Evolutionary conservation across 2,113 vertebrate species (phyloP), one percentile per base, ranked within the genome.

Genomic region (Lucifuga dentata): DNA sequence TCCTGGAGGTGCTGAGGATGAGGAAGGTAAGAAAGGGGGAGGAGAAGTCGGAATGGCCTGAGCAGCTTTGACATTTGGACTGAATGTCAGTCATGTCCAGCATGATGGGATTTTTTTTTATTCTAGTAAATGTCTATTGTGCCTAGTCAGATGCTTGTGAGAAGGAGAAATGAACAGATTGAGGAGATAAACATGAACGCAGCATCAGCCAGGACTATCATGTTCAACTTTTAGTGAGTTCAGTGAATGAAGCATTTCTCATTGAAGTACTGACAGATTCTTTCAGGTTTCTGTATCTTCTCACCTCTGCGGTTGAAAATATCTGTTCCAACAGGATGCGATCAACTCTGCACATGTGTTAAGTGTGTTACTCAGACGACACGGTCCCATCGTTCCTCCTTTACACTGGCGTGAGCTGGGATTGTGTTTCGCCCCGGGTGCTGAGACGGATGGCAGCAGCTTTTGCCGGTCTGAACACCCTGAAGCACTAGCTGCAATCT

Each of bases 401-500:
- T 57, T 20, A 24, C 3, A 24, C 58, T 85, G 74, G 80, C 78
- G 15, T 71, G 84, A 68, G 26, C 20, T 8, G 15, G 51, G 81
- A 67, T 73, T 41, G 78, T 76, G 80, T 39, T 39, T 44, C 59
- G 69, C 86, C 71, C 17, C 5, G 16, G 64, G 83, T 48, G 8
- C 24, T 12, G 68, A 62, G 71, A 78, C 73, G 78, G 80, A 89
- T 84, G 84, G 85, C 85, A 81, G 85, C 80, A 80, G 71, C 52
- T 72, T 61, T 64, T 77, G 86, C 80, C 64, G 51, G 83, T 86
- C 85, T 92, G 88, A 89, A 86, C 76, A 62, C 76, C 90, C 88
- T 16, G n/a, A 36, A 85, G 90, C 83, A 2, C 53, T 84, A 19
- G 12, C 41, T 72, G 64, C 91, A 92, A 92, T 92, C 90, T 92